A percentile compares a stretch with the other conserved stretches of the same genome.
Conservation (phyloP, 2,113 vertebrate species). For the Zootoca vivipara region DNA sequence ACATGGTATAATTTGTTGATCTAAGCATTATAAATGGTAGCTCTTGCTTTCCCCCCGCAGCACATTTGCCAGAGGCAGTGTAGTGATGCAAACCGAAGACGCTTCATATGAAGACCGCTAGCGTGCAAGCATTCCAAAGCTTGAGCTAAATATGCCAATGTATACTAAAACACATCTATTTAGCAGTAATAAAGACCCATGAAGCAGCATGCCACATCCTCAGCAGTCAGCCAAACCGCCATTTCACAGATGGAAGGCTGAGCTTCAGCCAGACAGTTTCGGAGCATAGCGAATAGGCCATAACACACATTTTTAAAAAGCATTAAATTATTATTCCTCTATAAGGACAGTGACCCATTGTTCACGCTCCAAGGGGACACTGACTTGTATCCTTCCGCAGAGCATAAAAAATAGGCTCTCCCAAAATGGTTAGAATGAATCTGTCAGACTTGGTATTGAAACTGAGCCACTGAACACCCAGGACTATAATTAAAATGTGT, state of each 20-base stretch:
- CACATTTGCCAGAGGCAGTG: neutral
- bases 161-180: conserved; percentile 69
- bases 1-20: neutral
- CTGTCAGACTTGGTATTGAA: neutral
- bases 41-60: neutral
- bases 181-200: conserved; percentile 71
- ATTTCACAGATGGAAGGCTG: conserved; percentile 79
- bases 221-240: conserved; percentile 69
- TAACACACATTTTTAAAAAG: conserved; percentile 63
- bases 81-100: conserved; percentile 16
- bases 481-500: neutral
- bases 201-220: conserved; percentile 68
- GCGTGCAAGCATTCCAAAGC: conserved; percentile 30
- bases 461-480: neutral
- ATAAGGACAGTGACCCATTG: conserved; percentile 65
- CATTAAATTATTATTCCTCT: conserved; percentile 69
- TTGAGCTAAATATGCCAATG: conserved; percentile 49
- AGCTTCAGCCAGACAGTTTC: conserved; percentile 73
- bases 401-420: neutral
- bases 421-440: neutral
- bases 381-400: conserved; percentile 31
- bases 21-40: neutral
- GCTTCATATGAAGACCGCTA: conserved; percentile 1
- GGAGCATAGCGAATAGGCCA: conserved; percentile 69
- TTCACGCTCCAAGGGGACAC: conserved; percentile 53